These are phyloP conservation scores for Leistus spinibarbis DNA, from an alignment of 2,888 invertebrate genomes.

Conservation along the genomic window DNA sequence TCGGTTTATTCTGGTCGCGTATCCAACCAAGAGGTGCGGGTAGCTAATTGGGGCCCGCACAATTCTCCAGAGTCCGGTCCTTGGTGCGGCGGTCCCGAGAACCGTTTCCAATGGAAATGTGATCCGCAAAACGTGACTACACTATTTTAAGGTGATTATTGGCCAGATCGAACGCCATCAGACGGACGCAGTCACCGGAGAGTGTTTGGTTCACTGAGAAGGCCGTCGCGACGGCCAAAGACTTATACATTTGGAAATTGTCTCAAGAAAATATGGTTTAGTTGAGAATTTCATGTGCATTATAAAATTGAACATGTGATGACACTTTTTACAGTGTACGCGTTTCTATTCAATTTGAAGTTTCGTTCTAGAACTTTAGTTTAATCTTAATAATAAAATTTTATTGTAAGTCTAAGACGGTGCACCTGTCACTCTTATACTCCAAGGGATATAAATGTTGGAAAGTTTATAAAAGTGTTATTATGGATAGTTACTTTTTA, in stretches of 20 bases:
- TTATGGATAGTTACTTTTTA: too few relatives aligned
- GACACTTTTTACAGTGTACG: too few relatives aligned
- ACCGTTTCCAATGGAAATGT: constrained; percentile 37
- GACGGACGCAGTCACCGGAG: neutral
- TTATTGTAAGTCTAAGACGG: too few relatives aligned
- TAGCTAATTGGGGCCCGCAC: constrained; percentile 23
- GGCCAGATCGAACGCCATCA: constrained; percentile 26
- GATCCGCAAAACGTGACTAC: constrained; percentile 37
- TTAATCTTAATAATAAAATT: too few relatives aligned
- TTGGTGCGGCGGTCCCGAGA: neutral
- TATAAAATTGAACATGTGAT: neutral
- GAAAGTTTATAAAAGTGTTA: too few relatives aligned
- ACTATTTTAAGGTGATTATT: constrained; percentile 39
- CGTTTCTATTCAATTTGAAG: too few relatives aligned
- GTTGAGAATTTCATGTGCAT: neutral
- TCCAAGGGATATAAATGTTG: too few relatives aligned
- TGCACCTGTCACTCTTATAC: too few relatives aligned
- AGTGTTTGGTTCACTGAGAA: too few relatives aligned
- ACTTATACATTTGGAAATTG: neutral
- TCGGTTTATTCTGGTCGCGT: neutral
- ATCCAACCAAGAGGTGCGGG: constrained; percentile 21
- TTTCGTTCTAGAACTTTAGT: too few relatives aligned
- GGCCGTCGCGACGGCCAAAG: neutral
- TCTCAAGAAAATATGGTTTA: neutral
- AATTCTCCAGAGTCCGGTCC: constrained; percentile 21